A percentile compares a stretch with the other conserved stretches of the same genome.
These are phyloP conservation scores for Gadus macrocephalus DNA, from an alignment of 2,113 vertebrate genomes.

Conservation along the genomic window DNA sequence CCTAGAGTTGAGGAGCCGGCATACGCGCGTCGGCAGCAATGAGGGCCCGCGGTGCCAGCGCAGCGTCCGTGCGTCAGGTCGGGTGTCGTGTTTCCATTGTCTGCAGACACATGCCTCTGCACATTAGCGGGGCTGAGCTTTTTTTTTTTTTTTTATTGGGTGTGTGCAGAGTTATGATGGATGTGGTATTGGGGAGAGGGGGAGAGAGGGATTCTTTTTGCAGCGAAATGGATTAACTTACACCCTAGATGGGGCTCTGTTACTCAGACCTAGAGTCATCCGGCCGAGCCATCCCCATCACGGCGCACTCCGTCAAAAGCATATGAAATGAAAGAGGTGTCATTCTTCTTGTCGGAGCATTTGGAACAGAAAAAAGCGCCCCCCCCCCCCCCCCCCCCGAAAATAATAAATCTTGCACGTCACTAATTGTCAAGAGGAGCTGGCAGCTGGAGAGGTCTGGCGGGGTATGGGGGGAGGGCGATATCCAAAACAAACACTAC, in stretches of 20 bases:
- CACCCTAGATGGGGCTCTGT: constrained; percentile 30
- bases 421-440: constrained; percentile 65
- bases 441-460: constrained; percentile 58
- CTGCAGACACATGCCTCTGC: constrained; percentile 55
- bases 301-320: not conserved
- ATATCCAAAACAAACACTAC: constrained; percentile 74
- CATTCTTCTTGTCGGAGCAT: constrained; percentile 34
- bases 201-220: too few relatives aligned
- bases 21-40: constrained; percentile 32
- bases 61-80: constrained; percentile 43
- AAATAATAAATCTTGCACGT: constrained; percentile 59
- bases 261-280: constrained; percentile 13
- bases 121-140: constrained; percentile 45
- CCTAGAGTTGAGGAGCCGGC: constrained; percentile 42
- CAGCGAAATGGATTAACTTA: constrained; percentile 43
- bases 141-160: constrained; percentile 45
- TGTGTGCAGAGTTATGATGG: constrained; percentile 55
- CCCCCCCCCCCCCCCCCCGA: too few relatives aligned
- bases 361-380: constrained; percentile 3
- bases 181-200: constrained; percentile 36
- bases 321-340: constrained; percentile 10
- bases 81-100: constrained; percentile 61
- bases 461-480: constrained; percentile 50
- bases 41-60: not conserved
- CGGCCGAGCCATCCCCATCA: constrained; percentile 25